A percentile compares a stretch with the other conserved stretches of the same genome.
These are phyloP conservation scores for Nibea coibor DNA, from an alignment of 2,113 vertebrate genomes.

Conservation along the genomic window DNA sequence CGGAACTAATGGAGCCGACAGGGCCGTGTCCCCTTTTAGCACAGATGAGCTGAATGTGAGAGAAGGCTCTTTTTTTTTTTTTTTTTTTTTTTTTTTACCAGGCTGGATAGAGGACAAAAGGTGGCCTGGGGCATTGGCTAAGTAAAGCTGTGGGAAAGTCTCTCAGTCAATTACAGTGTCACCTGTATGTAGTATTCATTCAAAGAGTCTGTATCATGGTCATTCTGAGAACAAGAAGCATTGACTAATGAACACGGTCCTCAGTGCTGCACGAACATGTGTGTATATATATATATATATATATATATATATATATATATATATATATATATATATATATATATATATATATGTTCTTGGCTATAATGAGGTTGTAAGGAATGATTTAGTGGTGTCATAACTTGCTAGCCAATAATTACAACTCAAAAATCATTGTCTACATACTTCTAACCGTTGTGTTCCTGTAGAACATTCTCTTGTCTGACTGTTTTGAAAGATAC, in stretches of 20 bases:
- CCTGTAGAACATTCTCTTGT: neutral
- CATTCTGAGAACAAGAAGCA: conserved; percentile 16
- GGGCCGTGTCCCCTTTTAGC: conserved; percentile 64
- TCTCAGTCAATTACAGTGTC: neutral
- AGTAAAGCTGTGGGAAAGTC: conserved; percentile 2
- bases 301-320: too few relatives aligned
- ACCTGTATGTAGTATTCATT: neutral
- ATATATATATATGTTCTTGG: neutral
- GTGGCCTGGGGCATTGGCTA: conserved; percentile 10
- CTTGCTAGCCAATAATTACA: neutral
- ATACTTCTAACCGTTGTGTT: neutral
- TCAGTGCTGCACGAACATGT: too few relatives aligned
- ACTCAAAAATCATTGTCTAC: neutral
- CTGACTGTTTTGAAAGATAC: neutral
- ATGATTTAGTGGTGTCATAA: neutral
- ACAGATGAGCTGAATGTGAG: conserved; percentile 40
- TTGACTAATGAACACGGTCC: conserved; percentile 17
- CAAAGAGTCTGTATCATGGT: neutral
- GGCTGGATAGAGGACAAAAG: conserved; percentile 43
- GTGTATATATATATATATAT: too few relatives aligned
- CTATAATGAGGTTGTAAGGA: neutral
- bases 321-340: too few relatives aligned
- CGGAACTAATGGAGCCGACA: conserved; percentile 56
- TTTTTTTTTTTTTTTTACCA: neutral
- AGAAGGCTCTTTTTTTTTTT: conserved; percentile 32